These are phyloP conservation scores for Ophion ventricosus DNA, from an alignment of 2,888 invertebrate species.

Conservation along the genomic window DNA sequence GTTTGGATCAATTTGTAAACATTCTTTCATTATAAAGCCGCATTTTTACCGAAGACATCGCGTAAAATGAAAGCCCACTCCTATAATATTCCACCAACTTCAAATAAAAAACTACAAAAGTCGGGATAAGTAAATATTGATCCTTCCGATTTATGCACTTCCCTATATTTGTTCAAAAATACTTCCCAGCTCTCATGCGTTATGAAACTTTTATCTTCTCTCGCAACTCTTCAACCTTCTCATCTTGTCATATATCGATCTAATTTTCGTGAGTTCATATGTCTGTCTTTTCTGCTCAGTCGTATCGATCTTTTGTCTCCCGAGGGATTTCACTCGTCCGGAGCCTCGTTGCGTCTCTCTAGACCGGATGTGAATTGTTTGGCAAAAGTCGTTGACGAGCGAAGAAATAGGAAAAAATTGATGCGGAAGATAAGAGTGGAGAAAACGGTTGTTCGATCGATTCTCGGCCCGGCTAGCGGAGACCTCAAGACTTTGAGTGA, in stretches of 20 bases:
- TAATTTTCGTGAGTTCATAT: neutral
- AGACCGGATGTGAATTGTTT: constrained; percentile 64
- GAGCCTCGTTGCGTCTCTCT: constrained; percentile 32
- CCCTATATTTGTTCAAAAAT: neutral
- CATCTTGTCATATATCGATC: constrained; percentile 10
- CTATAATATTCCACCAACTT: no score
- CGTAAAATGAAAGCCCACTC: no score
- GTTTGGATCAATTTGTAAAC: no score
- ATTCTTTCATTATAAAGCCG: no score
- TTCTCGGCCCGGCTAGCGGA: constrained; percentile 10
- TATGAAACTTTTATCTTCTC: neutral
- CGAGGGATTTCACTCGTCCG: constrained; percentile 14
- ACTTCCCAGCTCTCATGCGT: neutral
- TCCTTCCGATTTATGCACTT: neutral
- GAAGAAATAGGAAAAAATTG: constrained; percentile 19
- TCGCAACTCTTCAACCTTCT: constrained; percentile 26
- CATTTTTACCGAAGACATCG: no score
- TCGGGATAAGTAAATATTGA: neutral
- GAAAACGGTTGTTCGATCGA: constrained; percentile 50
- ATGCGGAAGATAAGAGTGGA: constrained; percentile 8
- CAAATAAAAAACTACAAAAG: neutral
- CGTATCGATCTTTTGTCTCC: constrained; percentile 17
- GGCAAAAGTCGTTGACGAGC: constrained; percentile 51
- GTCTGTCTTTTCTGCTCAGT: neutral
- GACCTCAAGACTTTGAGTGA: constrained; percentile 40